phyloP scores from a whole-genome alignment of 2,797 vertebrate species.

The Macrochelys suwanniensis region DNA sequence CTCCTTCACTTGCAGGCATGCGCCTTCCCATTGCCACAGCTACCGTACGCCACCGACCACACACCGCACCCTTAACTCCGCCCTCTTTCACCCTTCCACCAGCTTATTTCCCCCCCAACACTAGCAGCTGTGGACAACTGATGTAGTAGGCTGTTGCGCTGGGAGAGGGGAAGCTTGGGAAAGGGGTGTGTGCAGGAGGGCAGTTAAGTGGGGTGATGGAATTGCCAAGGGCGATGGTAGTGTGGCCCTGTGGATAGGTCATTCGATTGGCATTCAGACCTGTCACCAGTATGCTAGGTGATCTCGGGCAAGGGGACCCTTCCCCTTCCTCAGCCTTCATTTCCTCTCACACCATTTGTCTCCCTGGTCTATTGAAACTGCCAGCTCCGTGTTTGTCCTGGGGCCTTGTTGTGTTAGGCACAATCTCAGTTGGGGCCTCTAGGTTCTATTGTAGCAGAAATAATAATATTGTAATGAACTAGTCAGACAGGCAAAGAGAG shows the following conservation, averaged over 20 bases:
- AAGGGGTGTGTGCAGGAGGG: background rate
- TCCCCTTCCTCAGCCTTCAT: background rate
- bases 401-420: background rate
- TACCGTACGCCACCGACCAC: background rate
- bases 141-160: background rate
- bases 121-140: fast-evolving
- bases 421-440: background rate
- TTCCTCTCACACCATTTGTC: background rate
- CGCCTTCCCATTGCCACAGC: background rate
- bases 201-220: background rate
- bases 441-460: background rate
- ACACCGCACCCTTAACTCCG: background rate
- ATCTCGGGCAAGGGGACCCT: background rate
- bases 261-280: slow-evolving; percentile 1
- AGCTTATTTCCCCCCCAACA: background rate
- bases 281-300: background rate
- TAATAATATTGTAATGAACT: background rate
- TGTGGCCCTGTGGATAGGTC: fast-evolving
- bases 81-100: background rate
- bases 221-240: background rate
- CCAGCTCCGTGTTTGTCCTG: background rate
- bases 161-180: background rate
- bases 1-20: fast-evolving
- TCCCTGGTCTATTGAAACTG: background rate
- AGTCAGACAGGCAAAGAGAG: background rate